Evolutionary conservation across 2,888 invertebrate genomes (phyloP).

Genomic region (Tridacna crocea): DNA sequence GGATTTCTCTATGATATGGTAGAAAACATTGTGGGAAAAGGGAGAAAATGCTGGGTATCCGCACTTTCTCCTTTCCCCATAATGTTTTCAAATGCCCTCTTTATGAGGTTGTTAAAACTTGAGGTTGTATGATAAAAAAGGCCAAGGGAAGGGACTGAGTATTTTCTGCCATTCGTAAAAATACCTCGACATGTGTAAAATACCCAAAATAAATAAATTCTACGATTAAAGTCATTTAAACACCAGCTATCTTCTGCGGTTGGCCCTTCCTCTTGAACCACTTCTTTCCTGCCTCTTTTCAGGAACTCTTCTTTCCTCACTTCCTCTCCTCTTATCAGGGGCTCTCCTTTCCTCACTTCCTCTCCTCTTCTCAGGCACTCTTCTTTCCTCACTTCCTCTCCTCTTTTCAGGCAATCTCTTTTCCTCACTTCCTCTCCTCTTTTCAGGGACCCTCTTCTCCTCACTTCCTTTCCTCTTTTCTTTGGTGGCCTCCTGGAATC

Average conservation of each 20-base stretch:
- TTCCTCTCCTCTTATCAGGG: neutral
- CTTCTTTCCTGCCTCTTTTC: constrained; percentile 18
- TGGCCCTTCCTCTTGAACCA: constrained; percentile 1
- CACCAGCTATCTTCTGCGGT: neutral
- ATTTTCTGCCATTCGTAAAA: too few relatives aligned
- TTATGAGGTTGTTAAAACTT: neutral
- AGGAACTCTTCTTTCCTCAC: neutral
- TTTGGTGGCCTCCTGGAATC: constrained; percentile 3
- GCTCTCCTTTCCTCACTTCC: neutral
- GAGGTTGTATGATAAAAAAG: neutral
- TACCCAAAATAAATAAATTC: neutral
- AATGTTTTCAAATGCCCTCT: neutral
- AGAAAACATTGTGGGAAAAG: neutral
- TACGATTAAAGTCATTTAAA: neutral
- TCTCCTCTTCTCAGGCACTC: neutral
- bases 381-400: neutral
- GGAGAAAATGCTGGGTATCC: neutral
- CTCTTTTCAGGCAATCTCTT: neutral
- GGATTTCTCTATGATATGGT: neutral
- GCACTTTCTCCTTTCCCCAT: neutral
- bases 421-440: constrained; percentile 7
- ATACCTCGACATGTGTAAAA: too few relatives aligned
- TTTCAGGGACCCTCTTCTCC: neutral
- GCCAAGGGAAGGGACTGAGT: neutral
- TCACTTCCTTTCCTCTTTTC: constrained; percentile 2